Conservation (phyloP, 2,888 invertebrate genomes). For the Gnatocerus cornutus region DNA sequence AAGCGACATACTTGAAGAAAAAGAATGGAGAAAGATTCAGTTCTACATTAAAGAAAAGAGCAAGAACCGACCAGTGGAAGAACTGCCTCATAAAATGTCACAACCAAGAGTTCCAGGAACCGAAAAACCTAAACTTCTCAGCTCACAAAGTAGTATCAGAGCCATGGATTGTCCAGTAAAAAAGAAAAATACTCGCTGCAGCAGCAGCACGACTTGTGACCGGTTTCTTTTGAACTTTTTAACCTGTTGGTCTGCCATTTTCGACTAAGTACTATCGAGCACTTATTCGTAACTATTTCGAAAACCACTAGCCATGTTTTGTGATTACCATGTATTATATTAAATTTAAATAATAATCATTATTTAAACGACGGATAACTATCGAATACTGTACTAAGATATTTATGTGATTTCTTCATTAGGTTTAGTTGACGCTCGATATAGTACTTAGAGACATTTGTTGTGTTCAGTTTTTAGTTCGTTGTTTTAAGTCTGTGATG, state of each 20-base stretch:
- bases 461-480: constrained; percentile 41
- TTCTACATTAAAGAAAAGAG: constrained; percentile 65
- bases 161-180: constrained; percentile 48
- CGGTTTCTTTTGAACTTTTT: constrained; percentile 66
- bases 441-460: constrained; percentile 26
- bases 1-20: constrained; percentile 73
- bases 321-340: constrained; percentile 35
- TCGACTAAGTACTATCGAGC: constrained; percentile 67
- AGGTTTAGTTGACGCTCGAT: constrained; percentile 32
- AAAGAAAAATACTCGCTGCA: constrained; percentile 53
- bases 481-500: constrained; percentile 59
- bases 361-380: constrained; percentile 28
- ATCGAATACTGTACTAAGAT: constrained; percentile 40
- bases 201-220: constrained; percentile 60
- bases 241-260: constrained; percentile 68
- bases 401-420: constrained; percentile 49
- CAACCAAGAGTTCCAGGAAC: constrained; percentile 56
- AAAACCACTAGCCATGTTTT: constrained; percentile 42
- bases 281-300: constrained; percentile 27
- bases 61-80: constrained; percentile 61
- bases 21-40: constrained; percentile 70
- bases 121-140: constrained; percentile 60
- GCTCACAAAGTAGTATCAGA: constrained; percentile 57
- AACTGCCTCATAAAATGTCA: constrained; percentile 65
- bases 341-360: constrained; percentile 11